Conservation (phyloP, 2,113 vertebrate species). For the Pogona vitticeps region DNA sequence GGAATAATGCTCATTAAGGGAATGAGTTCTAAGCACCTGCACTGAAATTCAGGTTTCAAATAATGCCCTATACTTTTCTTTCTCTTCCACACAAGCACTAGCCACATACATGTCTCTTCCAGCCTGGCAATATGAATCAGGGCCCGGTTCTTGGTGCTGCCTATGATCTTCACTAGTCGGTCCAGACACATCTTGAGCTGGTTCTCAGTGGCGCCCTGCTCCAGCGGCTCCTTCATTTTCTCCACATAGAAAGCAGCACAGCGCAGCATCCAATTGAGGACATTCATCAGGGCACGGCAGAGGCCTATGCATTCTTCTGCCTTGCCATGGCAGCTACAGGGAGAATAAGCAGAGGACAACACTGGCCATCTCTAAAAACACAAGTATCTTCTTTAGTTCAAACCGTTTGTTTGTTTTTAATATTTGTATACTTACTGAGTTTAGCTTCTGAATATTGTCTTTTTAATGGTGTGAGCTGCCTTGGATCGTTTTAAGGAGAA, state of each 20-base stretch:
- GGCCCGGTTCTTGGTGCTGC: slow-evolving; percentile 91
- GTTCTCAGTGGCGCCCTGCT: slow-evolving; percentile 75
- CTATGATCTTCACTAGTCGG: slow-evolving; percentile 82
- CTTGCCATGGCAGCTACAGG: slow-evolving; percentile 90
- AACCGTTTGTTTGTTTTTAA: no score
- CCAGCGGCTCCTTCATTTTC: slow-evolving; percentile 81
- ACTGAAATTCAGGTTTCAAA: not conserved
- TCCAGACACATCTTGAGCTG: slow-evolving; percentile 89
- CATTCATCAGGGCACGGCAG: slow-evolving; percentile 89
- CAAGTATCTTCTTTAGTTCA: not conserved
- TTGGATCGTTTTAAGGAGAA: no score
- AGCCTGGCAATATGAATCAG: slow-evolving; percentile 94
- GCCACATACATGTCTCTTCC: slow-evolving; percentile 88
- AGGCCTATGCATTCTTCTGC: slow-evolving; percentile 95
- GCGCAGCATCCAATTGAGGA: slow-evolving; percentile 92
- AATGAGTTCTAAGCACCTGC: not conserved
- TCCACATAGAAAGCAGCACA: slow-evolving; percentile 88
- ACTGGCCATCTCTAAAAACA: not conserved
- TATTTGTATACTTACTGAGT: no score
- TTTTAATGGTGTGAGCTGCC: no score
- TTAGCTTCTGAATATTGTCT: no score
- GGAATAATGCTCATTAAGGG: not conserved
- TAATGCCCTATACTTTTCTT: not conserved
- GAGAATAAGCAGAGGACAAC: not conserved
- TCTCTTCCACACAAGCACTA: not conserved